Evolutionary conservation across 2,113 vertebrate genomes (phyloP).

Genomic region (Maccullochella peelii): DNA sequence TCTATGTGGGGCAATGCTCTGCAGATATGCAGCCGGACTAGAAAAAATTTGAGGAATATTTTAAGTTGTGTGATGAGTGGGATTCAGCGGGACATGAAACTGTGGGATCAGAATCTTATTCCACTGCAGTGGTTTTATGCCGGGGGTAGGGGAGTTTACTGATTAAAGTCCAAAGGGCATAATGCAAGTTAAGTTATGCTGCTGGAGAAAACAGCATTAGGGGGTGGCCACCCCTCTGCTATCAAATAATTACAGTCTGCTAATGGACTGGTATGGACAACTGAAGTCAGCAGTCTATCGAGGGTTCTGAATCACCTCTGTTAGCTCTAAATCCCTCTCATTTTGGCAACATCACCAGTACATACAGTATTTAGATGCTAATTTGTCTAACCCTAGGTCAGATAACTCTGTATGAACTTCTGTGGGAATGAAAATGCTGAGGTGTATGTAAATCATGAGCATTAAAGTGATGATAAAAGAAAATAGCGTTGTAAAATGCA

Average conservation of each 20-base stretch:
- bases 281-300: conserved; percentile 77
- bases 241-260: conserved; percentile 80
- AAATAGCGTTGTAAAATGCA: conserved; percentile 67
- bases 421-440: conserved; percentile 72
- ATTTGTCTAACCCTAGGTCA: conserved; percentile 80
- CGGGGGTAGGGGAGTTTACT: conserved; percentile 33
- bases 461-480: conserved; percentile 68
- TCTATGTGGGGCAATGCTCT: conserved; percentile 69
- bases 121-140: conserved; percentile 21
- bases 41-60: conserved; percentile 61
- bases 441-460: conserved; percentile 71
- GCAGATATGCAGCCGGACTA: conserved; percentile 69
- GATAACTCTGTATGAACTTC: conserved; percentile 70
- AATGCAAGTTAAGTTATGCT: conserved; percentile 68
- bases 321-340: conserved; percentile 67
- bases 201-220: conserved; percentile 57
- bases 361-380: conserved; percentile 82
- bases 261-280: conserved; percentile 77
- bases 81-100: conserved; percentile 49
- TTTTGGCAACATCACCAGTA: conserved; percentile 65
- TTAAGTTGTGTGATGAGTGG: conserved; percentile 45
- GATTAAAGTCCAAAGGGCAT: conserved; percentile 66
- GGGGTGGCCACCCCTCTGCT: conserved; percentile 62
- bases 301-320: conserved; percentile 58
- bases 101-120: conserved; percentile 49